Evolutionary conservation across 2,797 vertebrate genomes (phyloP), one percentile per base, ranked within the genome.

Genomic region (Steatocranus sp.): DNA sequence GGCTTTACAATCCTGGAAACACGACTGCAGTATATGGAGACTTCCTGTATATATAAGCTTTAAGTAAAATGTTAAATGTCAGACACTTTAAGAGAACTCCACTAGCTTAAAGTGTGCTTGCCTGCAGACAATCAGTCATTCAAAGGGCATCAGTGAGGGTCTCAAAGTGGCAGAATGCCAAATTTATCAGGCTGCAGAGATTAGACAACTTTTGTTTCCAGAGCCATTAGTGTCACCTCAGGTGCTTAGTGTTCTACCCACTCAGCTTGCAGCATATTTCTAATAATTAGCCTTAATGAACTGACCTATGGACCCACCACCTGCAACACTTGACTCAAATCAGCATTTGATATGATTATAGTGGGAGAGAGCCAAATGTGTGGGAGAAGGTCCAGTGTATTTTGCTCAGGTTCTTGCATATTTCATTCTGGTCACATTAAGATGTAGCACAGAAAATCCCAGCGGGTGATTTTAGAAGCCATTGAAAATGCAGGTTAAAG

Each of bases 201-300:
- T 86, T 32, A 84, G 41, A 81, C 27, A 54, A 68, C 36, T 68
- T 48, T 73, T 81, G 43, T 54, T 80, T 80, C 74, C 48, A 58
- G 53, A 84, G 8, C 75, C 81, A 89, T 88, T 76, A 88, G 30
- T 73, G 43, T 79, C 75, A 73, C 34, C 46, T 38, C 10, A 54
- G 79, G 61, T 36, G 50, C 79, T 85, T 34, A 58, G 61, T 73
- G 80, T 77, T 74, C 78, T 76, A 80, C 84, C 86, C 46, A 87
- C 84, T 80, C 49, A n/a, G 10, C 77, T 6, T 36, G 38, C 66
- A 77, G 15, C 80, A 85, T 41, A 68, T 80, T 85, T 58, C 48
- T 49, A 41, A 78, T 85, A 79, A 75, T 78, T 78, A 82, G 36
- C 75, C 75, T 82, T 80, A 88, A 85, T 89, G 76, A 83, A 18